Conservation (phyloP, 2,797 vertebrate genomes). For the Lateolabrax maculatus region DNA sequence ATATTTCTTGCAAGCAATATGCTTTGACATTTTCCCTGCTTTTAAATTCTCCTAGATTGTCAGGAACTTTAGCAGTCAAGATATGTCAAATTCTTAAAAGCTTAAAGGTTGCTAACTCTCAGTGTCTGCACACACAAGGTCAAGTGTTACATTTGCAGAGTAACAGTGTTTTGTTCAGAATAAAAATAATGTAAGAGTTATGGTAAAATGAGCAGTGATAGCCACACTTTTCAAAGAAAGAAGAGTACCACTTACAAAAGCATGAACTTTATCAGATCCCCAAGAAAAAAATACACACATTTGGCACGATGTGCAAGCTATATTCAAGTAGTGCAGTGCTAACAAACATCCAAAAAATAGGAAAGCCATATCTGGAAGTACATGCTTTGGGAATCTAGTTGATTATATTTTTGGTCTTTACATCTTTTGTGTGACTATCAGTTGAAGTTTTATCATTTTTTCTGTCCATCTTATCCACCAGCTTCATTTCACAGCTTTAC, state of each 20-base stretch:
- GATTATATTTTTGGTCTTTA: constrained; percentile 7
- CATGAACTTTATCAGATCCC: not conserved
- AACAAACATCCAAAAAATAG: not conserved
- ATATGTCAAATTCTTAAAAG: not conserved
- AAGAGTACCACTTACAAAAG: not conserved
- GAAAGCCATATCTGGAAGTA: constrained; percentile 22
- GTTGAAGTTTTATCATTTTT: not conserved
- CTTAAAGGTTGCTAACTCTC: not conserved
- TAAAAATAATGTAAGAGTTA: not conserved
- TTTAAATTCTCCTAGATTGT: not conserved
- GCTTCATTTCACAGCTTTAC: constrained; percentile 9
- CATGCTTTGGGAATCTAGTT: constrained; percentile 17
- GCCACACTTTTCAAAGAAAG: not conserved
- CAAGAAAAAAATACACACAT: not conserved
- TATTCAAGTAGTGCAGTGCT: not conserved
- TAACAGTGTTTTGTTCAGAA: not conserved
- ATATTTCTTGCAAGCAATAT: not conserved
- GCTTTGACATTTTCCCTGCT: not conserved
- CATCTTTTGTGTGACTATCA: constrained; percentile 2
- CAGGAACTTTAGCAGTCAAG: not conserved
- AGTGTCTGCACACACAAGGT: not conserved
- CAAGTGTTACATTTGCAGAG: not conserved
- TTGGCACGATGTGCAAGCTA: not conserved
- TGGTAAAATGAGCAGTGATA: not conserved
- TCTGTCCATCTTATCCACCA: constrained; percentile 2